phyloP scores from a whole-genome alignment of 2,888 invertebrate genomes.

The Euproctis similis region DNA sequence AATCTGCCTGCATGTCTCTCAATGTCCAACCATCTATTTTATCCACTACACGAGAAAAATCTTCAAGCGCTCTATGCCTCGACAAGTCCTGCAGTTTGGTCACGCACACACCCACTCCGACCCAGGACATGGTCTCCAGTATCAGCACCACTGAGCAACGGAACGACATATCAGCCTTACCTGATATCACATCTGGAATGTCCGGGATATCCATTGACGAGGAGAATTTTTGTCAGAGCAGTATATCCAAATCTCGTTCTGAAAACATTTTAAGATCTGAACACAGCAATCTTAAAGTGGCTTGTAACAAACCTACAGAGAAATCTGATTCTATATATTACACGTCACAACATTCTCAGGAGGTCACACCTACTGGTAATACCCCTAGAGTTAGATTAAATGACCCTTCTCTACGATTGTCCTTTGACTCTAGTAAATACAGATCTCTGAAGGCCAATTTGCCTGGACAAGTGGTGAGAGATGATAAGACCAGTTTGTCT shows the following conservation, averaged over 20 bases:
- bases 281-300: slow-evolving; percentile 47
- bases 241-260: slow-evolving; percentile 67
- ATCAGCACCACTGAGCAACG: slow-evolving; percentile 68
- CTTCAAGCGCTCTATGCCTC: slow-evolving; percentile 65
- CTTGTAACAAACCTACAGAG: slow-evolving; percentile 42
- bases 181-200: slow-evolving; percentile 67
- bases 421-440: slow-evolving; percentile 64
- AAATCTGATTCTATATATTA: slow-evolving; percentile 68
- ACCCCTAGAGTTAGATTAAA: slow-evolving; percentile 50
- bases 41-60: slow-evolving; percentile 60
- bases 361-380: slow-evolving; percentile 59
- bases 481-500: slow-evolving; percentile 63
- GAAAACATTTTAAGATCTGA: slow-evolving; percentile 67
- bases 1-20: slow-evolving; percentile 63
- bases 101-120: slow-evolving; percentile 70
- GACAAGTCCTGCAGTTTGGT: slow-evolving; percentile 66
- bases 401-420: slow-evolving; percentile 57
- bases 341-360: slow-evolving; percentile 67
- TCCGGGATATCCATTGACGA: slow-evolving; percentile 71
- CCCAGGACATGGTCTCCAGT: slow-evolving; percentile 72
- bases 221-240: slow-evolving; percentile 61
- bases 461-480: slow-evolving; percentile 37
- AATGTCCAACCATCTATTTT: slow-evolving; percentile 62
- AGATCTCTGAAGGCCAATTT: slow-evolving; percentile 48
- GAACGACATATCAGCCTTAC: slow-evolving; percentile 61